Evolutionary conservation across 2,888 invertebrate species (phyloP).

Genomic region (Ophioninae sp.): DNA sequence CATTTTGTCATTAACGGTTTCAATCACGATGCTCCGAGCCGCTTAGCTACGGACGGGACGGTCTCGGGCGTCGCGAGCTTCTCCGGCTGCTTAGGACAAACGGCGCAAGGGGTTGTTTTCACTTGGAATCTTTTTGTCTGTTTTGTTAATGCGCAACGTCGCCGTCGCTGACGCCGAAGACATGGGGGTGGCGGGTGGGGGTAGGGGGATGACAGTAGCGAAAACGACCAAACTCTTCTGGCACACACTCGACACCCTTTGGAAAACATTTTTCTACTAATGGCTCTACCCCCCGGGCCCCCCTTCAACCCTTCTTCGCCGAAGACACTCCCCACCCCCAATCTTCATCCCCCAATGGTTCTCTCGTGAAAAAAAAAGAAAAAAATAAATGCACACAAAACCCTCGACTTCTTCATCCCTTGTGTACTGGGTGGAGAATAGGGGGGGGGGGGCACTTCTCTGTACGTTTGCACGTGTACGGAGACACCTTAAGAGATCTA

Average conservation of each 20-base stretch:
- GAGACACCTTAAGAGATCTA: conserved; percentile 7
- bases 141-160: conserved; percentile 8
- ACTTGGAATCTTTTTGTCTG: not conserved
- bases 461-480: not conserved
- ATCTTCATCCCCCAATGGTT: conserved; percentile 64
- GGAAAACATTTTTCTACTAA: conserved; percentile 80
- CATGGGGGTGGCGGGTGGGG: not conserved
- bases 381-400: conserved; percentile 12
- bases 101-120: conserved; percentile 69
- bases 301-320: not conserved
- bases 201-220: conserved; percentile 43
- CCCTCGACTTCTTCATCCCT: conserved; percentile 60
- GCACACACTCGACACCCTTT: conserved; percentile 76
- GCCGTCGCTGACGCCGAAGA: conserved; percentile 34
- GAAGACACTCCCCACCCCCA: conserved; percentile 64
- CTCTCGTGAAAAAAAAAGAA: conserved; percentile 7
- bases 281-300: conserved; percentile 73
- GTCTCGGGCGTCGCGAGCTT: conserved; percentile 28
- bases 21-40: conserved; percentile 74
- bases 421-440: conserved; percentile 12
- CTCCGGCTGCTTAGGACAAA: conserved; percentile 39
- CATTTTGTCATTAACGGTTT: conserved; percentile 77
- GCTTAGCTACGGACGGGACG: conserved; percentile 66
- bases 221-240: conserved; percentile 58
- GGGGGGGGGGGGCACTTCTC: not conserved